Conservation (phyloP, 1,140 invertebrate genomes). For the Eufriesea mexicana region DNA sequence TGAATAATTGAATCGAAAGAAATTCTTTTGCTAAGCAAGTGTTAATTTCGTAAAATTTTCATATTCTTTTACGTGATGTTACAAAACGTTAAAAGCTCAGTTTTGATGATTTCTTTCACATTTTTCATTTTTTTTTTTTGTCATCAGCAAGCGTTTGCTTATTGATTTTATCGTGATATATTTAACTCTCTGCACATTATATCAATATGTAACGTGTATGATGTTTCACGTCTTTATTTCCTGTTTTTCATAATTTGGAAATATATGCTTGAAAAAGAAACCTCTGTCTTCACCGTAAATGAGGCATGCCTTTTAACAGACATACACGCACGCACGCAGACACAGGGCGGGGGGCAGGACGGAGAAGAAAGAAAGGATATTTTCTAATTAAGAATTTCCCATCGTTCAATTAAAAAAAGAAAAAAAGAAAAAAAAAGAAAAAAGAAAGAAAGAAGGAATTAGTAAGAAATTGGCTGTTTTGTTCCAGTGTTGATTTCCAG, state of each 20-base stretch:
- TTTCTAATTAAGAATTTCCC: neutral
- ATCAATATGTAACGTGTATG: neutral
- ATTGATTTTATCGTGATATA: neutral
- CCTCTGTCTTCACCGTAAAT: neutral
- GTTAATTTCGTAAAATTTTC: neutral
- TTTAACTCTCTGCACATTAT: neutral
- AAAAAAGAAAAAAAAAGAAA: neutral
- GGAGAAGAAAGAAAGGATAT: too few relatives aligned
- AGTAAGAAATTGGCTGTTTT: neutral
- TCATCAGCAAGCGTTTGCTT: too few relatives aligned
- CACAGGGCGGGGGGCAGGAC: too few relatives aligned
- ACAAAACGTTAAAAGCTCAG: neutral
- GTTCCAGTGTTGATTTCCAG: constrained; percentile 64
- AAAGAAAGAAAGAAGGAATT: neutral
- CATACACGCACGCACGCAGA: too few relatives aligned
- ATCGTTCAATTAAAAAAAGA: neutral
- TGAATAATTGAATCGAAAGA: neutral
- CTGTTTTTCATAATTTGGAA: neutral
- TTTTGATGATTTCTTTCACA: neutral
- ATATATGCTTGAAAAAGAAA: too few relatives aligned
- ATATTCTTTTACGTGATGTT: neutral
- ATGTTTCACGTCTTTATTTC: neutral
- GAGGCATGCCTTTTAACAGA: too few relatives aligned
- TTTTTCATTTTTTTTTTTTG: neutral
- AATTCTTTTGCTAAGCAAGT: neutral